Evolutionary conservation across 2,113 vertebrate genomes (phyloP), one percentile per base, ranked within the genome.

Genomic region (Pituophis catenifer): DNA sequence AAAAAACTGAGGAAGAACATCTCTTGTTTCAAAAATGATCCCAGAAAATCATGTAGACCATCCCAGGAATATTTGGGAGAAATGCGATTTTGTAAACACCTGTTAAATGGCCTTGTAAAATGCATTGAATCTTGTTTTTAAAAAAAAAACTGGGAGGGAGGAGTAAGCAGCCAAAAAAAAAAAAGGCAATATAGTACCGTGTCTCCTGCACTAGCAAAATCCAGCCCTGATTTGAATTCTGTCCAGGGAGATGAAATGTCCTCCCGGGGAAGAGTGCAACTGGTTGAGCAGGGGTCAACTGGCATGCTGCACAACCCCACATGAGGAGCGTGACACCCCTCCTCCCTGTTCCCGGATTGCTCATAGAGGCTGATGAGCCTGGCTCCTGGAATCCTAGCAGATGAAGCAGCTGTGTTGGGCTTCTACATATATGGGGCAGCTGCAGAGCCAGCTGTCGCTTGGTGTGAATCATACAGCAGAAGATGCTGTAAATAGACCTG

Each of bases 391-490:
- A 98, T 98, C 97, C 98, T 98, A 98, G 97, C 98, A 97, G 97
- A 97, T 98, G 55, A 96, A 96, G 98, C 98, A 99, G 99, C 99
- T 99, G 98, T 99, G 98, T 97, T 89, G 95, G 97, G 98, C 98
- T 92, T 97, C 96, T 98, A 97, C 98, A 97, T 98, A 97, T 98
- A 98, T 97, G 96, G 98, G 98, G 98, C 99, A 99, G 99, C 98
- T 99, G 99, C 98, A 96, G 97, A 98, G 97, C 98, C 99, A 99
- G 99, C 99, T 99, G 98, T 99, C 98, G 97, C 96, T 97, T 96
- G 97, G 97, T 97, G 98, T 98, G 98, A 98, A 98, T 98, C 98
- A 98, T 97, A 98, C 96, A 97, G 98, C 98, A 97, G 97, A 97
- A 97, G 98, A 96, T 95, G 97, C 98, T 98, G 98, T 97, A 99